Evolutionary conservation across 2,888 invertebrate genomes (phyloP), one percentile per base, ranked within the genome.

Genomic region (Zele albiditarsus): DNA sequence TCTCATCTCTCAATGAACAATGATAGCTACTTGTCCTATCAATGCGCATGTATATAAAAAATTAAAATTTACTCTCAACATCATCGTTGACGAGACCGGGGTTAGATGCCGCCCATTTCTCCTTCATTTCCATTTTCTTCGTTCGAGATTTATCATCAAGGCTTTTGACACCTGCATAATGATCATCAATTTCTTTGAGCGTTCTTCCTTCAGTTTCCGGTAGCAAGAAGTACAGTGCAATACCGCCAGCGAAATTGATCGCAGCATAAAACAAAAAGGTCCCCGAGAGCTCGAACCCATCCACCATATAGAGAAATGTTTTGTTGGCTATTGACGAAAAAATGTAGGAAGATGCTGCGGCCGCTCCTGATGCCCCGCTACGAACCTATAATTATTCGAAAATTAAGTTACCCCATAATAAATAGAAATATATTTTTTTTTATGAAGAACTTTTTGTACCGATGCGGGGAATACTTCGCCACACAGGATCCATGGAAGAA

Each of bases 171-270:
- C 94, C 94, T 0, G 92, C 91, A 81, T 93, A 95, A 86, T 94
- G 94, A 76, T 93, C 92, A 82, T 94, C 92, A 68, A 95, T 94
- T 81, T 95, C 94, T 72, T 91, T 91, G 58, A 96, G 87, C 0
- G 92, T 93, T 83, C 95, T 93, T 0, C 95, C 95, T 87, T 96
- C 96, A 0, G 96, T 96, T 90, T 96, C 96, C 0, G 96, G 96
- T 74, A 96, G 88, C 42, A 92, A 89, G 77, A 93, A 93, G 85
- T 93, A 95, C 42, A 96, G 90, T 10, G 92, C 87, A 3, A 92
- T 77, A n/a, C 92, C 90, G 0, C 95, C 95, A 0, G 91, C 77
- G 4, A 94, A 86, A 81, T 94, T 92, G 2, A 95, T 90, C 3
- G 90, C 79, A 0, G 93, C 92, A 85, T 95, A 94, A 33, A 95